phyloP scores from a whole-genome alignment of 2,113 vertebrate genomes.

The Scortum barcoo region DNA sequence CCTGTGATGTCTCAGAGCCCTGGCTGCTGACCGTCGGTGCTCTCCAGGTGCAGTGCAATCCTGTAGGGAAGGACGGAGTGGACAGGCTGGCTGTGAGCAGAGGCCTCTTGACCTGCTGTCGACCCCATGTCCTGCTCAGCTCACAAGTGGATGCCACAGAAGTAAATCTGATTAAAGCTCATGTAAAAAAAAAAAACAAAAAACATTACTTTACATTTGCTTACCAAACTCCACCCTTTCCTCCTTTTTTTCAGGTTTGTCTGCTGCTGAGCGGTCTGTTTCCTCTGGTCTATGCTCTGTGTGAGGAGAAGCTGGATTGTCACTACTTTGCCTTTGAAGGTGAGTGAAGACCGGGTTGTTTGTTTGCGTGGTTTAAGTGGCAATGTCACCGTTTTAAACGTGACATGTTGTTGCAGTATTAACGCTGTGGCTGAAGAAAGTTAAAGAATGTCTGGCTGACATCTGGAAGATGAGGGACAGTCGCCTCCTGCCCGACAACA shows the following conservation, averaged over 20 bases:
- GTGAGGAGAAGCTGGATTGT: constrained; percentile 84
- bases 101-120: constrained; percentile 89
- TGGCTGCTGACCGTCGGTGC: constrained; percentile 82
- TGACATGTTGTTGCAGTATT: constrained; percentile 82
- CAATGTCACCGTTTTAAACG: background rate
- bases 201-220: background rate
- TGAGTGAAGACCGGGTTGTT: constrained; percentile 54
- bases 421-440: constrained; percentile 87
- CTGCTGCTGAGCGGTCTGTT: constrained; percentile 87
- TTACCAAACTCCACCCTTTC: background rate
- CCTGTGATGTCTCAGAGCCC: constrained; percentile 65
- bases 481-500: constrained; percentile 72
- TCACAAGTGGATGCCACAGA: constrained; percentile 37
- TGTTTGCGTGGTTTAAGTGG: background rate
- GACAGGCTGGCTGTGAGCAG: constrained; percentile 84
- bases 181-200: too few species aligned
- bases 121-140: constrained; percentile 79
- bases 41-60: constrained; percentile 72
- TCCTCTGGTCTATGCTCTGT: constrained; percentile 81
- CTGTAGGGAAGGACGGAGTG: constrained; percentile 69
- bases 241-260: constrained; percentile 75
- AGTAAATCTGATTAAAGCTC: constrained; percentile 55
- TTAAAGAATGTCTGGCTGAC: constrained; percentile 81
- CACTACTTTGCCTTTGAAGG: constrained; percentile 91
- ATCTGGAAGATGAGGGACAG: constrained; percentile 77